Conservation (phyloP, 2,888 invertebrate species). For the Brachylomia viminalis region DNA sequence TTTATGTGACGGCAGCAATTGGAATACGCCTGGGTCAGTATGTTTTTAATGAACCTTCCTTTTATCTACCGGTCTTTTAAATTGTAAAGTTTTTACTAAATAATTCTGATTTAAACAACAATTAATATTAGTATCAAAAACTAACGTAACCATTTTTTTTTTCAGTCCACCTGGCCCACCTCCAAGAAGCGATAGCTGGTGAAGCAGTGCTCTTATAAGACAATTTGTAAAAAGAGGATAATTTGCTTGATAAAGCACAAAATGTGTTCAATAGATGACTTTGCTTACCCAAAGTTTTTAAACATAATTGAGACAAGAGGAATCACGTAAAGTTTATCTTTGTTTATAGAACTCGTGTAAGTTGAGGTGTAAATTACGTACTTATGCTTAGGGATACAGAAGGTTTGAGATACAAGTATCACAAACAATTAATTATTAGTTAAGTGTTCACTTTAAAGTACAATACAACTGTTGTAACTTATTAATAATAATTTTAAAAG, state of each 20-base stretch:
- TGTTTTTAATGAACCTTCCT: too few species aligned
- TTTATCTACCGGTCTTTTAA: too few species aligned
- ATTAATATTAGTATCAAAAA: too few species aligned
- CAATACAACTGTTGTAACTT: too few species aligned
- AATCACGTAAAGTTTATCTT: neutral
- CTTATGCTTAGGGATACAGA: too few species aligned
- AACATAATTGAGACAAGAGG: neutral
- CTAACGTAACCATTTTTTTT: constrained; percentile 41
- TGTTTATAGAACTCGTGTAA: neutral
- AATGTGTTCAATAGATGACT: constrained; percentile 32
- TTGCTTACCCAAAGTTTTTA: neutral
- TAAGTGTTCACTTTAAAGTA: too few species aligned
- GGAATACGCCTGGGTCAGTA: constrained; percentile 85
- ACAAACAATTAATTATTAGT: too few species aligned
- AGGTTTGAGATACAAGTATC: too few species aligned
- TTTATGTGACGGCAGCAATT: constrained; percentile 83
- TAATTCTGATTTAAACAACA: too few species aligned
- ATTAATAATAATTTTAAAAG: neutral
- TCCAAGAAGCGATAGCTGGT: constrained; percentile 86
- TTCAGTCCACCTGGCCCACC: constrained; percentile 83
- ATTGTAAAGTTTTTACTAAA: too few species aligned
- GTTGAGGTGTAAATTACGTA: neutral
- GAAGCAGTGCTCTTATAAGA: constrained; percentile 57
- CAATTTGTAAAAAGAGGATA: neutral
- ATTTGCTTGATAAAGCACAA: constrained; percentile 60